Base-by-base conservation (phyloP, 2,888 invertebrate species). In the Thecophora atra region DNA sequence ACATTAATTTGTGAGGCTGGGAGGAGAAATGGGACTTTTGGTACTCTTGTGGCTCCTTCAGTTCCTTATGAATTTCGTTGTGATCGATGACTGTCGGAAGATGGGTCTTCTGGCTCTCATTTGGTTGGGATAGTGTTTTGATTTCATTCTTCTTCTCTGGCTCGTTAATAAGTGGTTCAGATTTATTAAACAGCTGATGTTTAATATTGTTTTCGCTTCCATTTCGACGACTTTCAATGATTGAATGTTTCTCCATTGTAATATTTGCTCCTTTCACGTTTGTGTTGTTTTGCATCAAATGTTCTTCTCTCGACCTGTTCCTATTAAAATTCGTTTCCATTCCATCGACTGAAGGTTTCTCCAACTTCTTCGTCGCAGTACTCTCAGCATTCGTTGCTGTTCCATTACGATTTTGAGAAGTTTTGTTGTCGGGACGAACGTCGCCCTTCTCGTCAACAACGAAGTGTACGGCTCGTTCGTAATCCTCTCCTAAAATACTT, bases 401-500 rank as follows among this genome's bases (percentile, higher is more conserved):
- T 78, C 74, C 47, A 47, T 11, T 47, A 26, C 24, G 1, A n/a
- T 58, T 7, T 13, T 3, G 15, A n/a, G 42, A 24, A 15, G 42
- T 56, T 51, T 52, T 19, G 54, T 54, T 21, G 13, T 28, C 15
- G 13, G 11, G 13, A 28, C 17, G 51, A 4, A 80, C 80, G n/a
- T 77, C 56, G 17, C 26, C n/a, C n/a, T n/a, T 17, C 19, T 76
- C 76, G 30, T 79, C 80, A 67, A 85, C 78, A 42, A 83, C 77
- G 24, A 84, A 65, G 21, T 84, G 85, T 1, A 84, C 78, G 11
- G 84, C 85, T 72, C 83, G 79, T 71, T 80, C 79, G 74, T 82
- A 85, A 28, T 84, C 84, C 3, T 82, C 83, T 17, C 85, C 84
- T 64, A 84, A 74, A 54, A 85, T 82, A 72, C 81, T 80, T 0